These are phyloP conservation scores for Drosophila sturtevanti DNA, from an alignment of 1,140 invertebrate species.

Conservation along the genomic window DNA sequence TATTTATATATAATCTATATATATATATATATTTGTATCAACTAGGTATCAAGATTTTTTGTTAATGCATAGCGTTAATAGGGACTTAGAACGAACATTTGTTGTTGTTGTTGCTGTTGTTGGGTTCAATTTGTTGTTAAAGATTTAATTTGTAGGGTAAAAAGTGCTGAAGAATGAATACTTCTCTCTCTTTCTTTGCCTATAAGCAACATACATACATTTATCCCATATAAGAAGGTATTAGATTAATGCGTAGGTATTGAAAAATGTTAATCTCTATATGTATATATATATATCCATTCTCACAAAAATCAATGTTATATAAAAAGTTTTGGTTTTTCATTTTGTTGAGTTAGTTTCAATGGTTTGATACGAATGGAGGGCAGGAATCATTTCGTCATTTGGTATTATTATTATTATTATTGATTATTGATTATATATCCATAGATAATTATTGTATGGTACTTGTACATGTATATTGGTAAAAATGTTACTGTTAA, in stretches of 20 bases:
- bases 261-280: conserved; percentile 58
- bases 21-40: conserved; percentile 42
- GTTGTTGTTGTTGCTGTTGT: not conserved
- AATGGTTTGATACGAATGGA: conserved; percentile 81
- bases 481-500: conserved; percentile 59
- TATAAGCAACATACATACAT: conserved; percentile 52
- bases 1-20: conserved; percentile 24
- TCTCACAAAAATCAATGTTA: conserved; percentile 73
- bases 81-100: conserved; percentile 52
- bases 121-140: not conserved
- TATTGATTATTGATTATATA: conserved; percentile 52
- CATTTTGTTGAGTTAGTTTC: conserved; percentile 68
- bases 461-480: conserved; percentile 72
- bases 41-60: conserved; percentile 74
- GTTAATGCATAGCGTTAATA: conserved; percentile 72
- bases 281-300: conserved; percentile 39
- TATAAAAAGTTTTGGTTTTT: conserved; percentile 59
- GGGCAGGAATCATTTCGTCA: conserved; percentile 80
- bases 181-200: conserved; percentile 25
- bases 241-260: conserved; percentile 23
- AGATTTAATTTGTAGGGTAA: not conserved
- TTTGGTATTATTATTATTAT: conserved; percentile 49
- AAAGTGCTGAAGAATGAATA: conserved; percentile 45
- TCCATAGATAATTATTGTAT: conserved; percentile 56
- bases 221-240: conserved; percentile 24